Evolutionary conservation across 2,113 vertebrate species (phyloP).

Genomic region (Stomatorhinus ivindoensis): DNA sequence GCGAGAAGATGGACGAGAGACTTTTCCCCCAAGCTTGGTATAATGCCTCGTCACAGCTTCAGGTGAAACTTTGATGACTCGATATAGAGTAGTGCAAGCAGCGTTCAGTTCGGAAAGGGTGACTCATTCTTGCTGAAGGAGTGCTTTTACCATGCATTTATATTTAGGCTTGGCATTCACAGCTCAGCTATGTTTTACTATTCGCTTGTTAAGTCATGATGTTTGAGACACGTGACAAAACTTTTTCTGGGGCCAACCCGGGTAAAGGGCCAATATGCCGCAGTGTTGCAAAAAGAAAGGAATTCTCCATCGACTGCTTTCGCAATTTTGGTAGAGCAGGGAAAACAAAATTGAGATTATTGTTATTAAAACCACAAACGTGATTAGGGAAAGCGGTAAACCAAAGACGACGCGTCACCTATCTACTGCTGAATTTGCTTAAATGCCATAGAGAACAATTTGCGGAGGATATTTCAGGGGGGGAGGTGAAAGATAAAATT

Average conservation of each 20-base stretch:
- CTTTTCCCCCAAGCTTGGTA: not conserved
- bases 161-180: not conserved
- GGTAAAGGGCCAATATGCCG: not conserved
- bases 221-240: not conserved
- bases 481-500: not conserved
- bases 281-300: not conserved
- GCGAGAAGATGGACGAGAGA: not conserved
- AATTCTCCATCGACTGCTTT: not conserved
- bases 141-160: not conserved
- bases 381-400: not conserved
- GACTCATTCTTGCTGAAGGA: not conserved
- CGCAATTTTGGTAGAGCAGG: not conserved
- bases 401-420: not conserved
- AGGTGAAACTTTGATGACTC: not conserved
- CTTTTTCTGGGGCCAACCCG: not conserved
- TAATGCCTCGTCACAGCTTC: not conserved
- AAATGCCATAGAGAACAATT: not conserved
- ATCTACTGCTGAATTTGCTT: not conserved
- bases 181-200: not conserved
- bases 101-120: not conserved
- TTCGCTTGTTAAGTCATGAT: not conserved
- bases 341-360: not conserved
- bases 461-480: not conserved
- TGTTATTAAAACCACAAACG: not conserved
- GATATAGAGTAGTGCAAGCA: not conserved